phyloP scores from a whole-genome alignment of 1,140 invertebrate genomes.

The Patella vulgata region DNA sequence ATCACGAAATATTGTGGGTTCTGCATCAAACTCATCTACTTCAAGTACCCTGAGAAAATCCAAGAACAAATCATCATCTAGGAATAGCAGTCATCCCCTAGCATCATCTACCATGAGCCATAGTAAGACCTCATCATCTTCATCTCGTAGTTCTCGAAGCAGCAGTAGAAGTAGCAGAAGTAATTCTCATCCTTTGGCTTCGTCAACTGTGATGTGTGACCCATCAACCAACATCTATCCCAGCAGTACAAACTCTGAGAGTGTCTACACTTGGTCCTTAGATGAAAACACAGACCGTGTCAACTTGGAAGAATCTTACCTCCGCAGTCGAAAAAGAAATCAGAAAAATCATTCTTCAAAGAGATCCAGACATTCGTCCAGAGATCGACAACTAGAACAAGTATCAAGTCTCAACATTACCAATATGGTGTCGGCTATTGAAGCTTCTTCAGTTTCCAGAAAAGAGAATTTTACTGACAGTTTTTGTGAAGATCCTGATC shows the following conservation, averaged over 20 bases:
- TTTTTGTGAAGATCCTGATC: slow-evolving; percentile 21
- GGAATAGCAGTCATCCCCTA: background rate
- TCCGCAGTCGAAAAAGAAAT: slow-evolving; percentile 36
- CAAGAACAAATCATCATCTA: slow-evolving; percentile 18
- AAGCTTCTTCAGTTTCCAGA: slow-evolving; percentile 17
- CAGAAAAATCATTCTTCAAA: slow-evolving; percentile 7
- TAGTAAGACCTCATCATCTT: slow-evolving; percentile 31
- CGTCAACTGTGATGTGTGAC: slow-evolving; percentile 41
- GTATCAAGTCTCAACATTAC: slow-evolving; percentile 26
- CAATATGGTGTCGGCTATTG: slow-evolving; percentile 32
- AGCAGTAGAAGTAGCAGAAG: slow-evolving; percentile 12
- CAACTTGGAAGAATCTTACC: slow-evolving; percentile 51
- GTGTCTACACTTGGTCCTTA: slow-evolving; percentile 55
- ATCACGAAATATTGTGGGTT: background rate
- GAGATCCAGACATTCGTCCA: slow-evolving; percentile 4
- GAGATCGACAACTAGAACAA: slow-evolving; percentile 19
- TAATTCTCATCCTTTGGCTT: slow-evolving; percentile 34
- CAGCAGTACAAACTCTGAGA: slow-evolving; percentile 30
- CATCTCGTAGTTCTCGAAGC: slow-evolving; percentile 17
- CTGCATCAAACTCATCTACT: slow-evolving; percentile 19
- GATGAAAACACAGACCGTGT: slow-evolving; percentile 47
- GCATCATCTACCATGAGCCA: slow-evolving; percentile 25
- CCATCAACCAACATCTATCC: slow-evolving; percentile 12
- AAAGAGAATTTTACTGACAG: slow-evolving; percentile 28
- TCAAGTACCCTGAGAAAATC: slow-evolving; percentile 27